Percentiles rank a stretch among this genome's conserved stretches.
These are phyloP conservation scores for Sebastes hopkinsi DNA, from an alignment of 2,797 vertebrate genomes.

Conservation along the genomic window DNA sequence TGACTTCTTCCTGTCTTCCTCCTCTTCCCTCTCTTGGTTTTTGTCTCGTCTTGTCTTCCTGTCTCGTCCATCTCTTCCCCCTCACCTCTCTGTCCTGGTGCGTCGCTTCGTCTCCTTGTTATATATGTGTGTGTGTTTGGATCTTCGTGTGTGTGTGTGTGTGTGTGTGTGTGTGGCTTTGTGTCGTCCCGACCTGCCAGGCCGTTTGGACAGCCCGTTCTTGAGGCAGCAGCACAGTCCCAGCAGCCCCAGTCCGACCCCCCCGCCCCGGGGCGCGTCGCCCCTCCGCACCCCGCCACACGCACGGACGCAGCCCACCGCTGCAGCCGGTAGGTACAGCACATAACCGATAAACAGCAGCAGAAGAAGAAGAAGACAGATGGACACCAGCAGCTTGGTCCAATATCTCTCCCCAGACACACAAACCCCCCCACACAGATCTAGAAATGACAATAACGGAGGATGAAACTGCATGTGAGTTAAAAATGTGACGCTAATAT, in stretches of 20 bases:
- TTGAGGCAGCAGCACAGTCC: slow-evolving; percentile 96
- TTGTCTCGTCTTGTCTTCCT: background rate
- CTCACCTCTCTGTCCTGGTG: slow-evolving; percentile 46
- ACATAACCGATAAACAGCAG: slow-evolving; percentile 17
- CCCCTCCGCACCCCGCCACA: slow-evolving; percentile 88
- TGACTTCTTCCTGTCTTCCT: slow-evolving; percentile 4
- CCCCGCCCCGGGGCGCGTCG: slow-evolving; percentile 82
- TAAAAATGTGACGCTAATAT: background rate
- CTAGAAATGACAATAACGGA: background rate
- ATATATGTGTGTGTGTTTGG: slow-evolving; percentile 9
- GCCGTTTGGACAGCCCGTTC: slow-evolving; percentile 98
- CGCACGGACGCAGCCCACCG: slow-evolving; percentile 89
- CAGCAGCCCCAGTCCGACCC: slow-evolving; percentile 85
- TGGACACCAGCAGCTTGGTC: background rate
- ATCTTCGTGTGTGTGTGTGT: slow-evolving; percentile 11
- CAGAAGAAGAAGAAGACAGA: slow-evolving; percentile 6
- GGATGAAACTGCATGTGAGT: slow-evolving; percentile 6
- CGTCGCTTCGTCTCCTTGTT: slow-evolving; percentile 42
- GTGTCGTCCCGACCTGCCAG: slow-evolving; percentile 83
- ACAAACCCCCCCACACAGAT: background rate
- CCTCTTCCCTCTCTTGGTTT: slow-evolving; percentile 6
- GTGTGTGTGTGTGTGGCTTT: slow-evolving; percentile 48
- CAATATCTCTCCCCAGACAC: background rate
- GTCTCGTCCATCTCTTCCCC: slow-evolving; percentile 14
- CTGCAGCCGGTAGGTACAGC: slow-evolving; percentile 94